These are phyloP conservation scores for Amblyraja radiata DNA, from an alignment of 2,797 vertebrate species.

Conservation along the genomic window DNA sequence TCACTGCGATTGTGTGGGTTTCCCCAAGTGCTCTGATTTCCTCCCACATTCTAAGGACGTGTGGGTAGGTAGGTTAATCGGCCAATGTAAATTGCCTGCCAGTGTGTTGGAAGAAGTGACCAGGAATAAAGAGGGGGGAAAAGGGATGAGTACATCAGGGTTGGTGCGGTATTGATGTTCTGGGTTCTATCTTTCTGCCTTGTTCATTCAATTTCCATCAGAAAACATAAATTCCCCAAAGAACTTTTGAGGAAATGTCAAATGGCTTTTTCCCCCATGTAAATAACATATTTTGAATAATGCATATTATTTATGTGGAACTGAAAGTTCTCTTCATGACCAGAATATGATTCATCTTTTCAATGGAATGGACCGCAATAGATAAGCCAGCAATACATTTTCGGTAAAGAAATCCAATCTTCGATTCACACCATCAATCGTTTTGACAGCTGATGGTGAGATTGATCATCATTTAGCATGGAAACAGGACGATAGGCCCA, in stretches of 20 bases:
- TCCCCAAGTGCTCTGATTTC: no score
- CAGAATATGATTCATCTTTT: background rate
- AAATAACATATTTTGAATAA: background rate
- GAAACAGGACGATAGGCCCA: no score
- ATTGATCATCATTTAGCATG: no score
- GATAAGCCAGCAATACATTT: background rate
- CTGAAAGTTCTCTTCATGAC: background rate
- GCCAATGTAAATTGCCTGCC: no score
- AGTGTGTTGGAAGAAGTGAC: no score
- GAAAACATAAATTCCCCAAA: background rate
- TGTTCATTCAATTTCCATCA: background rate
- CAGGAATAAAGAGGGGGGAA: no score
- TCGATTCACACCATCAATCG: background rate
- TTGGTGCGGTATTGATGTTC: no score
- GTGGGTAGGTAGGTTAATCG: no score
- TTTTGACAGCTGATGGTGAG: no score
- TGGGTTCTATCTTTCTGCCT: background rate
- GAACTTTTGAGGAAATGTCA: background rate
- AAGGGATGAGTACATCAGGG: no score
- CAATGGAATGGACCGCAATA: background rate
- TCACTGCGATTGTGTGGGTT: no score
- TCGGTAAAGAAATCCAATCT: background rate
- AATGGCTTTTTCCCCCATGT: background rate
- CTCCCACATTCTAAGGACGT: no score
- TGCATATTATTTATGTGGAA: background rate